These are phyloP conservation scores for Luidia sarsii DNA, from an alignment of 53 echinoderm and acorn worm species.

Conservation along the genomic window DNA sequence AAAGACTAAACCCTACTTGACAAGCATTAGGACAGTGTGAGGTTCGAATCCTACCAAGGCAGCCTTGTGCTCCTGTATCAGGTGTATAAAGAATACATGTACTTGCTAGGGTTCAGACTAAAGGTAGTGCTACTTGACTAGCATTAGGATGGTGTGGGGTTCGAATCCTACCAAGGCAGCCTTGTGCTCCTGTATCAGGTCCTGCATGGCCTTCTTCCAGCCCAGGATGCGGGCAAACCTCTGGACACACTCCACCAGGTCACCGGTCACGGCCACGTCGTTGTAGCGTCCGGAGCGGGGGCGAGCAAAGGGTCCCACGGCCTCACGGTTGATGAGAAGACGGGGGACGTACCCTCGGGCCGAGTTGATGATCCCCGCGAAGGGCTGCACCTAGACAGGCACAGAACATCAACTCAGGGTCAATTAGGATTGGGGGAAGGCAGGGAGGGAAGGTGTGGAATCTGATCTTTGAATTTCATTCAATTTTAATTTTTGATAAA, in stretches of 20 bases:
- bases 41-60: conserved; percentile 31
- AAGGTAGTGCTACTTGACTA: too few species aligned
- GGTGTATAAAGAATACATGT: too few species aligned
- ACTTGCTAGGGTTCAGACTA: too few species aligned
- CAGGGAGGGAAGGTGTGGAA: too few species aligned
- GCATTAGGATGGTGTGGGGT: too few species aligned
- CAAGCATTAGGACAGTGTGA: too few species aligned
- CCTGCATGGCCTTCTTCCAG: conserved; percentile 92
- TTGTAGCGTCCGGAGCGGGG: conserved; percentile 72
- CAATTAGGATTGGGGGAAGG: too few species aligned
- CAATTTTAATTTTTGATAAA: too few species aligned
- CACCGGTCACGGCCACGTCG: conserved; percentile 84
- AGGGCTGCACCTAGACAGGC: conserved; percentile 80
- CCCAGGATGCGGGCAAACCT: conserved; percentile 88
- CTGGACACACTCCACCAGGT: conserved; percentile 88
- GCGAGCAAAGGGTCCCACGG: conserved; percentile 85
- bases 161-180: conserved; percentile 61
- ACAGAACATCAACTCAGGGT: too few species aligned
- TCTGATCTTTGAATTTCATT: too few species aligned
- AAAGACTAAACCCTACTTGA: too few species aligned
- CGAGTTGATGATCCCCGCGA: conserved; percentile 93
- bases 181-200: conserved; percentile 82
- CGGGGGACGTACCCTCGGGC: conserved; percentile 83
- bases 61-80: not conserved
- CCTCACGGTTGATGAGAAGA: conserved; percentile 90